Evolutionary conservation across 2,888 invertebrate genomes (phyloP), one percentile per base, ranked within the genome.

Genomic region (Polylopha cassiicola): DNA sequence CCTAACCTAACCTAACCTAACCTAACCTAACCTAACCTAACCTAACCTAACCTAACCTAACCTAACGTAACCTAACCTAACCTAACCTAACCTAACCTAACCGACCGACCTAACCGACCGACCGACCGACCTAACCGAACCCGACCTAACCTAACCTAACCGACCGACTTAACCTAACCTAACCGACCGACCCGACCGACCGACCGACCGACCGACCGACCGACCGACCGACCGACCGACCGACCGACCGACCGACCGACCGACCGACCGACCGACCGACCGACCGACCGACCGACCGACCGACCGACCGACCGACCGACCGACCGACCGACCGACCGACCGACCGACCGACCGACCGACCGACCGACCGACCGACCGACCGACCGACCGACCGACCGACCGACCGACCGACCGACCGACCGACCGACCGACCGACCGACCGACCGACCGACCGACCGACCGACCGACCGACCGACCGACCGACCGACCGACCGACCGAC

Each of bases 101-200:
- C 28, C 28, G 15, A 28, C 28, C 17, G 17, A 28, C 28, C 28
- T 28, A 28, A 28, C 28, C 28, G 17, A 28, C 28, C 28, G 15
- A 28, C 15, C 28, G n/a, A n/a, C 28, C 17, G n/a, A 14, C 14
- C 14, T 26, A 14, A 14, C 14, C 14, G 13, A 14, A 14, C 14
- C 14, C 14, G n/a, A 14, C 14, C 14, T 26, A 14, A 14, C 14
- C 14, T 26, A 14, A 14, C 24, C 13, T 11, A 21, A 32, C 17
- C 32, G 9, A 18, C n/a, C n/a, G n/a, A 32, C 32, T 22, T 32
- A 32, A 32, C 32, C 32, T 32, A 32, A 32, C 29, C 31, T 31
- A 26, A 29, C 27, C 27, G 23, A 29, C 24, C 24, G 17, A 23
- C 28, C 29, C 14, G 14, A 24, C 24, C 24, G 11, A 30, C 15